Evolutionary conservation across 2,888 invertebrate species (phyloP), one percentile per base, ranked within the genome.

Genomic region (Plemyria rubiginata): DNA sequence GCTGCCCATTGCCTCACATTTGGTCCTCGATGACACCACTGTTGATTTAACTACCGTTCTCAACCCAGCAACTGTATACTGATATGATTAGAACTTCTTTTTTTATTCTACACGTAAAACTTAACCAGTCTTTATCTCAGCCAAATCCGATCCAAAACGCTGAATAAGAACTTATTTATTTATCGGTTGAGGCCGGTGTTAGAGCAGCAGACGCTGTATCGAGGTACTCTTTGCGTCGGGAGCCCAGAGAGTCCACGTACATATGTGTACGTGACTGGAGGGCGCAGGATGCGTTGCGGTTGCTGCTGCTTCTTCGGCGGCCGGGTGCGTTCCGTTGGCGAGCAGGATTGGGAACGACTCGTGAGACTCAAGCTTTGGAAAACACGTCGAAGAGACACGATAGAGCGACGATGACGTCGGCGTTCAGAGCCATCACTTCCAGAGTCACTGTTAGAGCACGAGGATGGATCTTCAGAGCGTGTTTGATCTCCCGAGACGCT

Each of bases 261-360:
- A 84, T 97, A 97, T 8, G 96, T 96, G 84, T 97, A 97, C 0
- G 95, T 94, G 11, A 96, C 95, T 0, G 97, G 97, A 54, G 96
- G 94, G 43, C 97, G 93, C 8, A 97, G 92, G 67, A 97, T 97
- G 73, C 96, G 94, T 80, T 96, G 96, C 0, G 96, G 96, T 61
- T 94, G 94, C 41, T 90, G 86, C 76, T 94, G 95, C 73, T 95
- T 95, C 78, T 94, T 94, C 12, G 89, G 86, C 62, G 82, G 86
- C 9, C 92, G 82, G 43, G 87, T 79, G 7, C 89, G 84, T 64
- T 92, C 90, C 11, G 85, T 86, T 36, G 94, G 94, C 61, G 94
- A 94, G 82, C 94, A 94, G 49, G 95, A 95, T 55, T 95, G 94
- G 4, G 96, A 95, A 58, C 96, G 93, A 13, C 94, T 91, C 12